These are phyloP conservation scores for Mesorhabditis sp. DNA, from an alignment of 2,888 invertebrate genomes.

Conservation along the genomic window DNA sequence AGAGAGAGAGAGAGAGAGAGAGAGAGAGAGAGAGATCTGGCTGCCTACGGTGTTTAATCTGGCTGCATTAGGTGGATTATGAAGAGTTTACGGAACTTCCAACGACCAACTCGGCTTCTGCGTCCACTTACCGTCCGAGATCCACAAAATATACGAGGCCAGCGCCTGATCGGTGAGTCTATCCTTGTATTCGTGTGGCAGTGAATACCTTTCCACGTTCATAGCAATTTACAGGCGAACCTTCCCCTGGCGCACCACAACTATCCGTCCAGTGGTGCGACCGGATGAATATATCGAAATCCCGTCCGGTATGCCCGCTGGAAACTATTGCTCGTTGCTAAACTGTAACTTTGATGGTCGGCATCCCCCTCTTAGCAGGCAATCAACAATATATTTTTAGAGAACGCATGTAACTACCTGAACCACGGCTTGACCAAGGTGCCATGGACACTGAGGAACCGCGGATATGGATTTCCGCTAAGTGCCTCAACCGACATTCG, in stretches of 20 bases:
- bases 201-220: too few species aligned
- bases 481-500: slow-evolving; percentile 48
- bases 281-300: slow-evolving; percentile 15
- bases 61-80: too few species aligned
- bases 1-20: too few species aligned
- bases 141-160: too few species aligned
- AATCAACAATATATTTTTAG: slow-evolving; percentile 23
- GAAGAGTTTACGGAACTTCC: too few species aligned
- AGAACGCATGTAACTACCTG: slow-evolving; percentile 54
- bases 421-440: slow-evolving; percentile 56
- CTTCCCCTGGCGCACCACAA: slow-evolving; percentile 14
- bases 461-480: slow-evolving; percentile 54
- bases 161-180: too few species aligned
- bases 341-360: slow-evolving; percentile 55
- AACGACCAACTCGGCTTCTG: too few species aligned
- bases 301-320: too few species aligned
- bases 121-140: too few species aligned
- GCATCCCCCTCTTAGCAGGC: neutral
- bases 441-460: slow-evolving; percentile 53
- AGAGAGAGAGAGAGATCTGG: too few species aligned
- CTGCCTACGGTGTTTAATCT: too few species aligned
- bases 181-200: too few species aligned
- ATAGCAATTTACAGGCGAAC: neutral
- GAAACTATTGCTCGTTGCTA: slow-evolving; percentile 47
- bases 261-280: slow-evolving; percentile 19